A percentile compares a stretch with the other conserved stretches of the same genome.
Evolutionary conservation across 2,113 vertebrate genomes (phyloP).

Genomic region (Dicerorhinus sumatrensis): DNA sequence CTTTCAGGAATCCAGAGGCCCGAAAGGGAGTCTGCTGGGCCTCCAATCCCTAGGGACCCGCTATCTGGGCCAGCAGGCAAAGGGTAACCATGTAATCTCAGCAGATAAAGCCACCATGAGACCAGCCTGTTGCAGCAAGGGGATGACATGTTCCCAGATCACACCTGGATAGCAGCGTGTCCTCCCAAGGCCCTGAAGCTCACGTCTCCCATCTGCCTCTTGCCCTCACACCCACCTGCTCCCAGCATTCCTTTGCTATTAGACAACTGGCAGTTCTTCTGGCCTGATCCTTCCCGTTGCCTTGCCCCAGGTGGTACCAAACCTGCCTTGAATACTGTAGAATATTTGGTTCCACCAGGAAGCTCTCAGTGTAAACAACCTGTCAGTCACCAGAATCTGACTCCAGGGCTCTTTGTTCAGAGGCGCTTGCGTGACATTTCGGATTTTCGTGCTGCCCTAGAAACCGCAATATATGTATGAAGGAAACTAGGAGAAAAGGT

Average conservation of each 20-base stretch:
- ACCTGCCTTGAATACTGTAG: neutral
- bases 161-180: neutral
- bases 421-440: neutral
- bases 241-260: neutral
- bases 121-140: neutral
- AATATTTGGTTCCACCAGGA: constrained; percentile 17
- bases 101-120: neutral
- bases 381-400: neutral
- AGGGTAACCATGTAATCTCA: constrained; percentile 25
- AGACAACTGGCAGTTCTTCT: neutral
- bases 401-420: constrained; percentile 38
- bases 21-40: neutral
- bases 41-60: neutral
- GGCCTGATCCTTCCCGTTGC: neutral
- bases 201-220: neutral
- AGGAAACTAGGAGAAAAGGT: neutral
- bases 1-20: constrained; percentile 14
- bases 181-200: neutral
- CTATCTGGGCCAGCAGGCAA: constrained; percentile 47
- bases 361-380: constrained; percentile 36
- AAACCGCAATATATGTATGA: constrained; percentile 28
- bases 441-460: neutral
- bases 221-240: neutral
- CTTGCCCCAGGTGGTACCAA: constrained; percentile 23
- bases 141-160: neutral